phyloP scores from a whole-genome alignment of 1,140 invertebrate species.

The Drosophila prosaltans region DNA sequence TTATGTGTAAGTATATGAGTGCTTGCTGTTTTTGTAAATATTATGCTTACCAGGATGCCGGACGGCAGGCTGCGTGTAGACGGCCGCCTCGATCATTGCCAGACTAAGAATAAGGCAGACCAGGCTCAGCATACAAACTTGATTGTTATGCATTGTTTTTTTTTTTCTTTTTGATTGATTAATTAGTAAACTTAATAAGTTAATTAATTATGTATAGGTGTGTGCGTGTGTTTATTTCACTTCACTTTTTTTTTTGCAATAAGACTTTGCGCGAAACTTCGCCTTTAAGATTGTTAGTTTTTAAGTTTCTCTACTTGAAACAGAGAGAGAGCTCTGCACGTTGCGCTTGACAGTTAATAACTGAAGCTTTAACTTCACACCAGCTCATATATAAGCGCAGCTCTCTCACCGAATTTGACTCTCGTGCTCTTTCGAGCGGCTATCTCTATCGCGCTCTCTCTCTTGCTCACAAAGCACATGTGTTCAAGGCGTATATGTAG shows the following conservation, averaged over 20 bases:
- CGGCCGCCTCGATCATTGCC: constrained; percentile 59
- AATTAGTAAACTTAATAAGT: constrained; percentile 19
- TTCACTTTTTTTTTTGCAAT: constrained; percentile 13
- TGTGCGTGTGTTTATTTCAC: constrained; percentile 34
- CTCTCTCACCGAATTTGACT: neutral
- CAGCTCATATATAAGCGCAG: constrained; percentile 67
- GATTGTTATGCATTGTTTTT: constrained; percentile 59
- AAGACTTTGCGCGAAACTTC: constrained; percentile 25
- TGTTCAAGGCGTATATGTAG: constrained; percentile 60
- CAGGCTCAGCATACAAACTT: constrained; percentile 64
- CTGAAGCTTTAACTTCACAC: constrained; percentile 50
- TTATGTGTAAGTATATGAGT: no score
- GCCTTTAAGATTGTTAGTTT: constrained; percentile 11
- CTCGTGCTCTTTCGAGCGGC: neutral
- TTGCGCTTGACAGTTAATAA: constrained; percentile 58
- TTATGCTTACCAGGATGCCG: constrained; percentile 76
- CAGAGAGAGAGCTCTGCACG: constrained; percentile 47
- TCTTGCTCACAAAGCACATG: constrained; percentile 57
- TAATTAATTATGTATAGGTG: constrained; percentile 25
- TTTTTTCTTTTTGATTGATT: constrained; percentile 27
- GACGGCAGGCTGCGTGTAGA: constrained; percentile 71
- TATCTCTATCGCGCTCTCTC: constrained; percentile 15
- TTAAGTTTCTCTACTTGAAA: neutral
- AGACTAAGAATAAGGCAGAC: constrained; percentile 47
- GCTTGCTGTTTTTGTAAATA: no score